These are phyloP conservation scores for Kuschelorhynchus macadamiae DNA, from an alignment of 2,888 invertebrate genomes.

Conservation along the genomic window DNA sequence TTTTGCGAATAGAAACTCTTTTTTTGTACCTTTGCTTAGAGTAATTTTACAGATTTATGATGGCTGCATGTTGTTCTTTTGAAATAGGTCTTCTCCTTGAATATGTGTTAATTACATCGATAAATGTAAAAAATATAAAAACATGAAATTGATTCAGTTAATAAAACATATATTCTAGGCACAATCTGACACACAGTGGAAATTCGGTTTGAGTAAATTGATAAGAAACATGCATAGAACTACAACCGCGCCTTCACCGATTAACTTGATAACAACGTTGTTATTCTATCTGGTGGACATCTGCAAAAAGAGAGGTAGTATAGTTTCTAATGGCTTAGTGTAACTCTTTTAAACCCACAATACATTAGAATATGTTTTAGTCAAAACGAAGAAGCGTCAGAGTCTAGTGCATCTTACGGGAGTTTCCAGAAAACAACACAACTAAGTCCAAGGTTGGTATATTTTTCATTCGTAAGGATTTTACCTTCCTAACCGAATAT, in stretches of 20 bases:
- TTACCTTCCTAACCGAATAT: too few species aligned
- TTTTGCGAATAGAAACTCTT: too few species aligned
- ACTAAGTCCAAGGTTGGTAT: conserved; percentile 77
- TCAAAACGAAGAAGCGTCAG: conserved; percentile 73
- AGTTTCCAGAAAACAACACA: conserved; percentile 78
- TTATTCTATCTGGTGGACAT: conserved; percentile 86
- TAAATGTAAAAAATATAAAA: too few species aligned
- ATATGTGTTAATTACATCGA: too few species aligned
- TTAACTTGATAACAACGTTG: conserved; percentile 97
- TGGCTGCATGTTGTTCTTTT: too few species aligned
- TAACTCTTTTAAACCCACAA: conserved; percentile 5
- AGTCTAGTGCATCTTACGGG: conserved; percentile 88
- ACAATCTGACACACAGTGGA: conserved; percentile 99
- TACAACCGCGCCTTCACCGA: conserved; percentile 96
- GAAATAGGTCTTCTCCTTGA: too few species aligned
- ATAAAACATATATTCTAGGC: conserved; percentile 77
- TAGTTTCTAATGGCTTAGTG: conserved; percentile 23
- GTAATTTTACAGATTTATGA: too few species aligned
- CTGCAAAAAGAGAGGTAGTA: conserved; percentile 74
- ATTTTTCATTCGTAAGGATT: too few species aligned
- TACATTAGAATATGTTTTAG: conserved; percentile 58
- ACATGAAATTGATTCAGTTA: too few species aligned
- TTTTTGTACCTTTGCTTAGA: too few species aligned
- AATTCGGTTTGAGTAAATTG: conserved; percentile 97
- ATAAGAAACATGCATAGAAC: conserved; percentile 99